Evolutionary conservation across 2,888 invertebrate genomes (phyloP), one percentile per base, ranked within the genome.

Genomic region (Pyrrhia umbra): DNA sequence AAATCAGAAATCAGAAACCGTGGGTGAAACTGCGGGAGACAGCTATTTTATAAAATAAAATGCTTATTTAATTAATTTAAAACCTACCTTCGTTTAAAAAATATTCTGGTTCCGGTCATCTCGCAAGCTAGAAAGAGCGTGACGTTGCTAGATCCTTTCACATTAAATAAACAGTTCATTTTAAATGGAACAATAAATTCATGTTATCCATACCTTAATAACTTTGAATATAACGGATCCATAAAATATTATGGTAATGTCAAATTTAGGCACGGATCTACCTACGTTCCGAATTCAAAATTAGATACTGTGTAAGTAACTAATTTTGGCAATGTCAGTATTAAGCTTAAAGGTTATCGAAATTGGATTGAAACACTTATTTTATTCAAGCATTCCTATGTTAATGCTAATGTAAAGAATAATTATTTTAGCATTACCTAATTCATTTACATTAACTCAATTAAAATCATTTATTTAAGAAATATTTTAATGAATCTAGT

Each of bases 151-250:
- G 9, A 37, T 43, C 23, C 70, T 51, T 39, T 62, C 20, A 39
- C 15, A 42, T 25, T 39, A 2, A 25, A n/a, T 16, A 37, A 13
- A 9, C 20, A 6, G 15, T 49, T 49, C 40, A 21, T 71, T 34
- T 34, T 34, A 51, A 30, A 65, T 1, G 50, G 30, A 72, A 72
- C 50, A 46, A 46, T 21, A 71, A 34, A 34, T 34, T 65, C 46
- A 72, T 56, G 73, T 39, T 40, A 60, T 20, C 40, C 54, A 55
- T 34, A 43, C 68, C 51, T 25, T 55, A 50, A 21, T 13, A 51
- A 66, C 15, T 47, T 63, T 45, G 51, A 67, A 13, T 46, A 51
- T 60, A 74, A 70, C 75, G 70, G 75, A 46, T 55, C 30, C n/a
- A 23, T 34, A 40, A 1, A 30, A 25, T 74, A 47, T 23, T 60